Percentiles rank a stretch among this genome's conserved stretches.
These are phyloP conservation scores for Glyphotaelius pellucidus DNA, from an alignment of 2,888 invertebrate species.

Conservation along the genomic window DNA sequence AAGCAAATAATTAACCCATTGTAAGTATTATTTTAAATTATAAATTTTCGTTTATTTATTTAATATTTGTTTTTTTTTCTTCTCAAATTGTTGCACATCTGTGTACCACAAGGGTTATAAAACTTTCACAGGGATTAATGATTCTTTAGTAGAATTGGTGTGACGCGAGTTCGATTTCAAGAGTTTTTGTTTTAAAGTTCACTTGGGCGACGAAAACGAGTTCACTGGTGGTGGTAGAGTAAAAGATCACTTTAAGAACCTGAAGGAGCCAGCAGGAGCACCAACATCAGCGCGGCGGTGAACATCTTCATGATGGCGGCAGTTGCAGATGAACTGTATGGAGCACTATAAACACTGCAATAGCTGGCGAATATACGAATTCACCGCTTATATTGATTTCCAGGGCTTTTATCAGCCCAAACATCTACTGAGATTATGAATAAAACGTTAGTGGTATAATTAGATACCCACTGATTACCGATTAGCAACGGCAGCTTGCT, in stretches of 20 bases:
- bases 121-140: too few species aligned
- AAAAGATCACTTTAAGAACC: constrained; percentile 4
- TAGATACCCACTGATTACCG: neutral
- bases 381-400: constrained; percentile 9
- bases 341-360: constrained; percentile 3
- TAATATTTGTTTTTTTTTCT: too few species aligned
- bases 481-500: neutral
- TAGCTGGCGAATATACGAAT: neutral
- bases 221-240: neutral
- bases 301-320: constrained; percentile 8
- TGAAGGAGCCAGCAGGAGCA: constrained; percentile 30
- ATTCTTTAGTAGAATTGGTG: too few species aligned
- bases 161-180: too few species aligned
- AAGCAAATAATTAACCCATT: too few species aligned
- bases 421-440: constrained; percentile 30
- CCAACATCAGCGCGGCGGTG: constrained; percentile 17
- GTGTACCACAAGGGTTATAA: too few species aligned
- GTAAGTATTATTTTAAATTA: too few species aligned
- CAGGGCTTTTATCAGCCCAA: neutral
- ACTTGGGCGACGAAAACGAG: neutral
- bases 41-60: too few species aligned
- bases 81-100: too few species aligned
- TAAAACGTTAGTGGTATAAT: neutral
- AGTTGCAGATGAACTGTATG: neutral
- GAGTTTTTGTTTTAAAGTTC: neutral